Conservation (phyloP, 2,888 invertebrate genomes). For the Sericinus montela region DNA sequence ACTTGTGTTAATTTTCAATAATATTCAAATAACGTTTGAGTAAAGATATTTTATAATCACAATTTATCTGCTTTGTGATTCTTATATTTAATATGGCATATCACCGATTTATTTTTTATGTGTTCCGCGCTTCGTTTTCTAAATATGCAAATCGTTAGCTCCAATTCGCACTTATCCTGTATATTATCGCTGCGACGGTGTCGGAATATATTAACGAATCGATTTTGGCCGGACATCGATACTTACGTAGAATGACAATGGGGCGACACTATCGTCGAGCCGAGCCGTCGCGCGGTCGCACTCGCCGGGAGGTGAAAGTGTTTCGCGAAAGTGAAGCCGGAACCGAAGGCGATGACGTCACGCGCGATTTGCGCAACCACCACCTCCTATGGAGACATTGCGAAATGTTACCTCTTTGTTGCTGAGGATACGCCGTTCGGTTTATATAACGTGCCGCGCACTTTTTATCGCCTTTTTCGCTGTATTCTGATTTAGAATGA, state of each 20-base stretch:
- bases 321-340: slow-evolving; percentile 77
- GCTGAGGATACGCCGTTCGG: slow-evolving; percentile 7
- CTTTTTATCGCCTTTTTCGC: background rate
- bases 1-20: too few relatives aligned
- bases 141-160: background rate
- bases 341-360: slow-evolving; percentile 68
- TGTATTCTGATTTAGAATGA: background rate
- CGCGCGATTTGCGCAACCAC: slow-evolving; percentile 65
- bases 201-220: slow-evolving; percentile 44
- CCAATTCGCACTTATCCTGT: slow-evolving; percentile 19
- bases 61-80: background rate
- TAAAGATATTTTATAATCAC: background rate
- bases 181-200: slow-evolving; percentile 8
- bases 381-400: slow-evolving; percentile 45
- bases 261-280: slow-evolving; percentile 23
- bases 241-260: slow-evolving; percentile 27
- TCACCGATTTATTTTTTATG: too few relatives aligned
- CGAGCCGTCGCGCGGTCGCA: slow-evolving; percentile 35
- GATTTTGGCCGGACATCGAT: slow-evolving; percentile 29
- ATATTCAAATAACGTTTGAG: too few relatives aligned
- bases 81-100: background rate
- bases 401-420: slow-evolving; percentile 58
- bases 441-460: slow-evolving; percentile 15
- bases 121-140: too few relatives aligned
- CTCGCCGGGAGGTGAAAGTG: slow-evolving; percentile 65